Evolutionary conservation across 2,113 vertebrate species (phyloP).

Genomic region (Myrmecophaga tridactyla): DNA sequence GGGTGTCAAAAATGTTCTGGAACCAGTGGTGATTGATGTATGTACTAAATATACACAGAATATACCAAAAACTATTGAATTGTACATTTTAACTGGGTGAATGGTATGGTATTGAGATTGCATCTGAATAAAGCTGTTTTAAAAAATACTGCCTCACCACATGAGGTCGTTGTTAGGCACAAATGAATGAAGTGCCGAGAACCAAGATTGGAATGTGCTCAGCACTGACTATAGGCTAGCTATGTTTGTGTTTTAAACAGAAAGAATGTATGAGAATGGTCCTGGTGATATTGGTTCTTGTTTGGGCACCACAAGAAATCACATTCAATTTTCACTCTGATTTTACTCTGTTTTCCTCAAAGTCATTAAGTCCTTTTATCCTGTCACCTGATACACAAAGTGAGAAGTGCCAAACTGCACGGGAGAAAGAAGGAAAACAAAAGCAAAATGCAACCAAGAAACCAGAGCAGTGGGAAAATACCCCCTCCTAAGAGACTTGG

Average conservation of each 20-base stretch:
- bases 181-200: neutral
- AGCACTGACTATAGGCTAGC: neutral
- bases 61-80: neutral
- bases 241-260: neutral
- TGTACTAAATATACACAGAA: neutral
- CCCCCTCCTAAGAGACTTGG: neutral
- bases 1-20: neutral
- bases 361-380: neutral
- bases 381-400: constrained; percentile 5
- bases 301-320: constrained; percentile 16
- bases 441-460: constrained; percentile 40
- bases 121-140: neutral
- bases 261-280: neutral
- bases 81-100: neutral
- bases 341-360: constrained; percentile 43
- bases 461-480: neutral
- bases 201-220: neutral
- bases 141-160: neutral
- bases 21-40: neutral
- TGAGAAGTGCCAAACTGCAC: neutral
- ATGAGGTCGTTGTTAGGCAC: neutral
- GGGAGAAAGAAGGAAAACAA: constrained; percentile 20
- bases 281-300: neutral
- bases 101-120: neutral
- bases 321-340: constrained; percentile 47